Conservation (phyloP, 2,888 invertebrate genomes). For the Ennomos fuscantarius region DNA sequence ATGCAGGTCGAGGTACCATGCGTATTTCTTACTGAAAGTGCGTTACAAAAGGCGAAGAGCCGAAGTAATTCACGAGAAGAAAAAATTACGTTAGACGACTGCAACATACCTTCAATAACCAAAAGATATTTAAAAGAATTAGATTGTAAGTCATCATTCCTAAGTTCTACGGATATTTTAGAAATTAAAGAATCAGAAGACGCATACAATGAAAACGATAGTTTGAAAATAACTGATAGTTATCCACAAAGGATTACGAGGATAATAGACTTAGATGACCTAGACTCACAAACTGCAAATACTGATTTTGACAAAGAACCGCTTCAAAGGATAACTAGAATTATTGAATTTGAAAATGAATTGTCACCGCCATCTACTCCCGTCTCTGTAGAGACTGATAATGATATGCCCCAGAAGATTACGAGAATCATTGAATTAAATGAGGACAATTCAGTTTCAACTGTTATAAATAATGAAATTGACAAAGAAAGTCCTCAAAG, state of each 20-base stretch:
- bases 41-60: constrained; percentile 76
- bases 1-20: constrained; percentile 84
- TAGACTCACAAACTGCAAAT: constrained; percentile 57
- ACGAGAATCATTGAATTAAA: constrained; percentile 76
- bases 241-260: constrained; percentile 76
- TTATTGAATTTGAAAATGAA: constrained; percentile 75
- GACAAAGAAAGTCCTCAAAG: constrained; percentile 68
- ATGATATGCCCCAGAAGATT: constrained; percentile 70
- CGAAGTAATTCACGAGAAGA: constrained; percentile 79
- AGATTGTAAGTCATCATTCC: constrained; percentile 64
- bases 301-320: constrained; percentile 68
- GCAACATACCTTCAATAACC: constrained; percentile 59
- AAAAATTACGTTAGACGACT: constrained; percentile 70
- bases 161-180: constrained; percentile 64
- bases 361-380: constrained; percentile 54
- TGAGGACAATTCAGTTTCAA: constrained; percentile 72
- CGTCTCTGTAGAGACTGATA: constrained; percentile 58
- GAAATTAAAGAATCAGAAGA: constrained; percentile 59
- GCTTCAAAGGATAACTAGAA: constrained; percentile 75
- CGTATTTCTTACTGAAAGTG: constrained; percentile 81
- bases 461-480: constrained; percentile 61
- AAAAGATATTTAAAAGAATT: constrained; percentile 63
- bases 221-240: constrained; percentile 58
- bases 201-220: constrained; percentile 55
- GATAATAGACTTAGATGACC: constrained; percentile 77